Evolutionary conservation across 2,888 invertebrate genomes (phyloP).

Genomic region (Pristionchus mayeri): DNA sequence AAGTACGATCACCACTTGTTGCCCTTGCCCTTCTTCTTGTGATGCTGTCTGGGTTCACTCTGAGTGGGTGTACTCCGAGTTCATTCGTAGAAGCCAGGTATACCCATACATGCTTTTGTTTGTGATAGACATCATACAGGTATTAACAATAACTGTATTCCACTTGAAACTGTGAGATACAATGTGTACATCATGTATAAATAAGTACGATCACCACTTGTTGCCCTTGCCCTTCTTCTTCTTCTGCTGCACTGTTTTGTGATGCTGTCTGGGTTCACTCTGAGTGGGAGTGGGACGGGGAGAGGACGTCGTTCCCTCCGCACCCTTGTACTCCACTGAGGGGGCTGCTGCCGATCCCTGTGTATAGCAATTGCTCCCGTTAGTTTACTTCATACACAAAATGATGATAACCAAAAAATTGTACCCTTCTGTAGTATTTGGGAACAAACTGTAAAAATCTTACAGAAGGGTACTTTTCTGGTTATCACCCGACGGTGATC

Average conservation of each 20-base stretch:
- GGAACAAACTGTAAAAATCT: no score
- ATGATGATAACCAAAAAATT: no score
- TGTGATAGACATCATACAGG: constrained; percentile 33
- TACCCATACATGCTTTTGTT: constrained; percentile 35
- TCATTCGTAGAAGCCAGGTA: not conserved
- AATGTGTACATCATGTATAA: constrained; percentile 32
- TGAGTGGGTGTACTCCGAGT: constrained; percentile 56
- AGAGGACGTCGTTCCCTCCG: not conserved
- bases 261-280: constrained; percentile 70
- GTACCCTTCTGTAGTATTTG: no score
- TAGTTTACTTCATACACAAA: no score
- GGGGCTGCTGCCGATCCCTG: constrained; percentile 55
- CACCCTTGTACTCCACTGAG: constrained; percentile 53
- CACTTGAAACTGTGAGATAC: constrained; percentile 21
- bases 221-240: constrained; percentile 69
- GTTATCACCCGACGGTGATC: no score
- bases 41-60: constrained; percentile 70
- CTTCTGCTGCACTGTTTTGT: constrained; percentile 57
- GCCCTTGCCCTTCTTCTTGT: constrained; percentile 69
- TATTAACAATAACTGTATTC: constrained; percentile 19
- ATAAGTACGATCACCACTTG: constrained; percentile 25
- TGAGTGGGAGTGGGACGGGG: constrained; percentile 62
- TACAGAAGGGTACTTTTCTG: no score
- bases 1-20: constrained; percentile 28
- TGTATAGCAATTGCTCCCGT: no score